Base-by-base conservation (phyloP, 2,113 vertebrate species). In the Python bivittatus region DNA sequence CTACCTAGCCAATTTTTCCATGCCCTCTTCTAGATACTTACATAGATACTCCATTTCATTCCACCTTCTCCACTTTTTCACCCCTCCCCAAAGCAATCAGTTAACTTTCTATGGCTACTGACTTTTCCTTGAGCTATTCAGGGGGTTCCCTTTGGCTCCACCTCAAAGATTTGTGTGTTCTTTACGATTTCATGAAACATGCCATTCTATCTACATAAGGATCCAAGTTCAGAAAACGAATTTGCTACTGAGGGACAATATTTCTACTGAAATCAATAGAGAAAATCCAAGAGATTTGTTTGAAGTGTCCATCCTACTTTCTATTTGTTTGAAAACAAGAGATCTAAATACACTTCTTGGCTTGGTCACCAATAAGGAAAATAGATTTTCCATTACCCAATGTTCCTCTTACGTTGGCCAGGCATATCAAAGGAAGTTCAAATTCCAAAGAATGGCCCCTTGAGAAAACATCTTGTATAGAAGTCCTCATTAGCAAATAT, bases 341-440 rank as follows among this genome's bases (percentile, higher is more conserved):
- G 2, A 61, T 58, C 23, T 22, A 22, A 84, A 53, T 42, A 61
- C 4, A 79, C n/a, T 72, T 61, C 56, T 64, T 89, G 57, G 54
- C 56, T 52, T 58, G 13, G 42, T 60, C 54, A 25, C 68, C 44
- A 42, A 23, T 17, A 88, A n/a, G 38, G 68, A 23, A 87, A 91
- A 86, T 84, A 60, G 54, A 88, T 93, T 83, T 84, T 91, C 72
- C 86, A 91, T 91, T 42, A 91, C 57, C 23, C 33, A 42, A 84
- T 44, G 48, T 42, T 56, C 83, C 58, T 86, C 88, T 68, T 64
- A 72, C 56, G 38, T 33, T 4, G 11, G 27, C n/a, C 44, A 83
- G 86, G n/a, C 54, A 56, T 56, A 91, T 58, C 48, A 87, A 83
- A 86, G 38, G 88, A 44, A n/a, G 38, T 57, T 38, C 27, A 38